Evolutionary conservation across 2,113 vertebrate genomes (phyloP), one percentile per base, ranked within the genome.

Genomic region (Embiotoca jacksoni): DNA sequence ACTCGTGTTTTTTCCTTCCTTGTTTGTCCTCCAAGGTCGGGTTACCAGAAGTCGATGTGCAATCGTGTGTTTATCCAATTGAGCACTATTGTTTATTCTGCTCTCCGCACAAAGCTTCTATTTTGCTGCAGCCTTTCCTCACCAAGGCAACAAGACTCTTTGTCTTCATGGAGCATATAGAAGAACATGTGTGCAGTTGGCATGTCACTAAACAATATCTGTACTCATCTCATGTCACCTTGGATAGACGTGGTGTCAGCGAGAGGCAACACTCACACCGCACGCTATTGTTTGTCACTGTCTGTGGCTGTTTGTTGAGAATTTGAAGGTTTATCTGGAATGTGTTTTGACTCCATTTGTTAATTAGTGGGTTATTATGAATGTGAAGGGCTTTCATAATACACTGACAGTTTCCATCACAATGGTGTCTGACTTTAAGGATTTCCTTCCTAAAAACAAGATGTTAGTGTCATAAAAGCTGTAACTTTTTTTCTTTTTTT

Each of bases 61-160:
- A 47, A 31, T 58, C 35, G 54, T 50, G 32, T 65, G 49, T 87
- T 85, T 49, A 71, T 79, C 64, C 41, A 61, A 33, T 71, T 68
- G 33, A 59, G 30, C 2, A 0, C 75, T 56, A 64, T 84, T 90
- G 89, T 93, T 72, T 80, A 62, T 78, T 80, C 64, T 82, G 54
- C 41, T 77, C 67, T 55, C 10, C 6, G 33, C 78, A 87, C 87
- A 91, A 72, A 88, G 86, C 75, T 37, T 63, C 74, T 72, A 60
- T 82, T 84, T 72, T 66, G 8, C 72, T 66, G 39, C 56, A 61
- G 69, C 36, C 33, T 63, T 80, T 66, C 11, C 15, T 50, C 35
- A 33, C 74, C 0, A 7, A 76, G 68, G 62, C 72, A 84, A 47
- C 33, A 54, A 33, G 15, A 47, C 60, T 65, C 72, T 81, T 84